Base-by-base conservation (phyloP, 2,888 invertebrate species). In the Acronicta aceris region DNA sequence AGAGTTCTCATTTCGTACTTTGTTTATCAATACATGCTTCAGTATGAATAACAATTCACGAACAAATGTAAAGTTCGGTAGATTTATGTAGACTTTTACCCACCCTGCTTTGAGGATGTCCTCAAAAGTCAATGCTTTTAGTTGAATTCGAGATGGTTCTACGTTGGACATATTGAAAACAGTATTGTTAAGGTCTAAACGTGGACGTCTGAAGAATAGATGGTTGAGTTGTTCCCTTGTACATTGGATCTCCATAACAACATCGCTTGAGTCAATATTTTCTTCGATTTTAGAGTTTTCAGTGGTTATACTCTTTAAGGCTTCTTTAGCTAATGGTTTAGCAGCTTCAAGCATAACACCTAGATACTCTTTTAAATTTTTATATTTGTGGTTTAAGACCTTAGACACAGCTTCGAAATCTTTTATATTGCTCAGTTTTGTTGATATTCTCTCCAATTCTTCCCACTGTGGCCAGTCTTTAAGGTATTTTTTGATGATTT, bases 381-480 rank as follows among this genome's bases (percentile, higher is more conserved):
- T 58, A 58, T 92, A 91, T 56, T 90, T 87, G 0, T 54, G 68
- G 30, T 87, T 72, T 2, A 91, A 60, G 25, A 87, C 82, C 25
- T 75, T 71, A 9, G 80, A 65, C 0, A 90, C 73, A 0, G 79
- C 73, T 0, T 65, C 71, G 6, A 49, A 54, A 6, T 68, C 74
- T 47, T 87, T 88, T 0, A 87, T 61, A 0, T 67, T 72, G 33
- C 75, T 85, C 0, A 91, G 77, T 53, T 78, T 76, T 0, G 64
- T 67, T 12, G 78, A 63, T 0, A 80, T 67, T 2, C 68, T 67
- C 42, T 92, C 91, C 15, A 93, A 84, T 0, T 84, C 84, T 16
- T 92, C 89, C 93, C 93, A 93, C 13, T 87, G 82, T 0, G 93
- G 92, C 93, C 93, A 93, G 48, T 89, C 87, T 76, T 92, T 92